Conservation (phyloP, 2,888 invertebrate genomes). For the Neuroscelio doddi region DNA sequence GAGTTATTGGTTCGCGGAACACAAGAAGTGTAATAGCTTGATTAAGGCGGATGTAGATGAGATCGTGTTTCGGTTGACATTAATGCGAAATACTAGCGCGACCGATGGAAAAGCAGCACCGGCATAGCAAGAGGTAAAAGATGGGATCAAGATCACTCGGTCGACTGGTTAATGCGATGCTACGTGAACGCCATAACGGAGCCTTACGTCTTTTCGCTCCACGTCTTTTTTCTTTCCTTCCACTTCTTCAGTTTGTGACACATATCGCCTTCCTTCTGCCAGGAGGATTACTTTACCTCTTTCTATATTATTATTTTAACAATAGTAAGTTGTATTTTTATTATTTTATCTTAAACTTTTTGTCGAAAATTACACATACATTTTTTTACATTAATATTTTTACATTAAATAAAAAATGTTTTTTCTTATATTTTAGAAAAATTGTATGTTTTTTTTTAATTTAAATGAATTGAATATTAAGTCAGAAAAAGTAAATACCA, state of each 20-base stretch:
- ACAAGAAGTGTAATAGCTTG: constrained; percentile 30
- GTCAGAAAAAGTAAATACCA: too few relatives aligned
- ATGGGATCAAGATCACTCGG: constrained; percentile 68
- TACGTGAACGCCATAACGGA: constrained; percentile 60
- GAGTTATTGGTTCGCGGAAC: constrained; percentile 33
- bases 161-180: constrained; percentile 69
- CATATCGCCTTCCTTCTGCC: constrained; percentile 34
- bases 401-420: too few relatives aligned
- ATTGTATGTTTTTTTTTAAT: too few relatives aligned
- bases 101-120: constrained; percentile 14
- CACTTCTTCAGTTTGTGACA: constrained; percentile 37
- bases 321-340: constrained; percentile 1
- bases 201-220: constrained; percentile 29
- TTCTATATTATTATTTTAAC: neutral
- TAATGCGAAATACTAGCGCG: constrained; percentile 41
- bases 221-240: constrained; percentile 29
- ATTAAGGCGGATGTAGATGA: constrained; percentile 36
- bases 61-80: constrained; percentile 42
- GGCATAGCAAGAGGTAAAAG: constrained; percentile 49
- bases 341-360: too few relatives aligned
- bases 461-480: too few relatives aligned
- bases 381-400: too few relatives aligned
- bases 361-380: too few relatives aligned
- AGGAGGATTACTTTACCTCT: constrained; percentile 2
- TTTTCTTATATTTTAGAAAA: too few relatives aligned